Conservation (phyloP, 2,113 vertebrate species). For the Caranx melampygus region DNA sequence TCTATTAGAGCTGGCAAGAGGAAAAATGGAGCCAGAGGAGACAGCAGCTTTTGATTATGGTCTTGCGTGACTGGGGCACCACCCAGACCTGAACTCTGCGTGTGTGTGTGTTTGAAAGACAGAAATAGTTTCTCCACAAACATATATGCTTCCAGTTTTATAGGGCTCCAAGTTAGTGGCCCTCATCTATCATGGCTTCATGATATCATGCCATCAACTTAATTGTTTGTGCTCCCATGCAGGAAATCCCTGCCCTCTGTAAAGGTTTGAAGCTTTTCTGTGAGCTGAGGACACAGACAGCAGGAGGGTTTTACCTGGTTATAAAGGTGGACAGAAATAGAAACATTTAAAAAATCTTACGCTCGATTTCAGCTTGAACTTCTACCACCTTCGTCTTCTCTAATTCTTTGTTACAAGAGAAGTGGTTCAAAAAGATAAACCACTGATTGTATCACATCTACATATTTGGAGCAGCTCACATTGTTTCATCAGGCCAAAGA, state of each 20-base stretch:
- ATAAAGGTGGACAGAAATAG: slow-evolving; percentile 36
- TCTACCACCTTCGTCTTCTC: slow-evolving; percentile 4
- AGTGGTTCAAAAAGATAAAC: background rate
- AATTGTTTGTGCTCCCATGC: slow-evolving; percentile 56
- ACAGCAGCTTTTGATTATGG: slow-evolving; percentile 70
- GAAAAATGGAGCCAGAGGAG: slow-evolving; percentile 62
- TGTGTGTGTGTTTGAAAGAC: slow-evolving; percentile 37
- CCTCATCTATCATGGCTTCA: slow-evolving; percentile 57
- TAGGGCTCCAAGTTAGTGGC: slow-evolving; percentile 41
- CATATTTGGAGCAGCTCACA: background rate
- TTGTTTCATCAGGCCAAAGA: background rate
- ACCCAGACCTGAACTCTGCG: slow-evolving; percentile 54
- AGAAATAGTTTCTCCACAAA: slow-evolving; percentile 68
- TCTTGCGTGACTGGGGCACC: slow-evolving; percentile 53
- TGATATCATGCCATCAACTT: slow-evolving; percentile 61
- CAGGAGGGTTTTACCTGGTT: slow-evolving; percentile 23
- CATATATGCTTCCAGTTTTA: slow-evolving; percentile 60
- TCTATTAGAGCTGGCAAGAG: slow-evolving; percentile 44
- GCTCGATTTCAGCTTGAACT: background rate
- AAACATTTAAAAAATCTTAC: background rate
- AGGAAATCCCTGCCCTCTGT: slow-evolving; percentile 43
- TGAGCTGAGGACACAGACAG: slow-evolving; percentile 30
- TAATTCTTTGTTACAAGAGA: background rate
- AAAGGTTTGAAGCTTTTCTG: slow-evolving; percentile 68
- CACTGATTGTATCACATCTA: background rate